phyloP scores from a whole-genome alignment of 2,797 vertebrate species.

The Spondyliosoma cantharus region DNA sequence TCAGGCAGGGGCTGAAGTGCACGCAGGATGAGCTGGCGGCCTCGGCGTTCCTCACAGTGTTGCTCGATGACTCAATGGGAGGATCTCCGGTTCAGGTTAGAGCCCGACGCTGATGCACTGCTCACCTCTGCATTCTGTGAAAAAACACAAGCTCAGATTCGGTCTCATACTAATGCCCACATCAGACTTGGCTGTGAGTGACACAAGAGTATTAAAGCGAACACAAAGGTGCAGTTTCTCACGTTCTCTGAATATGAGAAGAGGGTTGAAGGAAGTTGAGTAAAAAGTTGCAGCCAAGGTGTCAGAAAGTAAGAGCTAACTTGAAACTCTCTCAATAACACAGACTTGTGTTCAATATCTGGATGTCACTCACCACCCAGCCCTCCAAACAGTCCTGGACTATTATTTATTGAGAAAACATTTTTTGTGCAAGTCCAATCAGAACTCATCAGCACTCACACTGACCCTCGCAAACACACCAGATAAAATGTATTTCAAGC shows the following conservation, averaged over 20 bases:
- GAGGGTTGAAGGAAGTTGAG: neutral
- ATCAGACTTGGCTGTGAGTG: neutral
- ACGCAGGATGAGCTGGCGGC: conserved; percentile 84
- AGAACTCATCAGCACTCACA: too few relatives aligned
- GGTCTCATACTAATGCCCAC: neutral
- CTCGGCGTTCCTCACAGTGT: conserved; percentile 85
- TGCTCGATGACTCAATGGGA: conserved; percentile 86
- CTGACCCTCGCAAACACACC: too few relatives aligned
- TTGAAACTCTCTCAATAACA: neutral
- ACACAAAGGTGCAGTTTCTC: neutral
- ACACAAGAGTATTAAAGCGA: neutral
- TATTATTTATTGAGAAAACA: too few relatives aligned
- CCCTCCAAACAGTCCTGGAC: too few relatives aligned
- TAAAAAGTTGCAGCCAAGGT: neutral
- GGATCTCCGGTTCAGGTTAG: conserved; percentile 86
- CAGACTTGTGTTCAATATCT: too few relatives aligned
- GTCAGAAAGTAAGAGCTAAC: neutral
- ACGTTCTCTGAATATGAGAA: neutral
- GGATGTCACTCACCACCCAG: too few relatives aligned
- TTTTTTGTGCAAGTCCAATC: too few relatives aligned
- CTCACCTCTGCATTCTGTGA: neutral
- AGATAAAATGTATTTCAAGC: too few relatives aligned
- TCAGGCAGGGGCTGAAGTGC: conserved; percentile 87
- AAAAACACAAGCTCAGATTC: conserved; percentile 5
- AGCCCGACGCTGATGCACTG: neutral